Conservation (phyloP, 2,797 vertebrate genomes). For the Danio aesculapii region DNA sequence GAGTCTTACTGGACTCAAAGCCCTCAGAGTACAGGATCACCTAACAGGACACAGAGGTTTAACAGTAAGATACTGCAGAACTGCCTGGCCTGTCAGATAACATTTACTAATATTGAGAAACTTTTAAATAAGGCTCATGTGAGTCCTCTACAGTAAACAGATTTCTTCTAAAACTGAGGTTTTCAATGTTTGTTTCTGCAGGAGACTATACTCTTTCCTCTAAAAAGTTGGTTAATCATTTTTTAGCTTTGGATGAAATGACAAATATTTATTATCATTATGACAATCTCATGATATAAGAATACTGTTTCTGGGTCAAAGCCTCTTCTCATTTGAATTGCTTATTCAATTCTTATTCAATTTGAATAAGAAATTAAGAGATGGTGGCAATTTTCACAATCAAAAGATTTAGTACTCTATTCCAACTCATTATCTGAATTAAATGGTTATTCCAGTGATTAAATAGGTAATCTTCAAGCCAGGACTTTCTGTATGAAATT, state of each 20-base stretch:
- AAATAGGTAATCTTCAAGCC: too few relatives aligned
- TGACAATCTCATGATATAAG: not conserved
- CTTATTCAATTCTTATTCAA: too few relatives aligned
- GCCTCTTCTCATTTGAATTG: too few relatives aligned
- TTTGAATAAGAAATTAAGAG: too few relatives aligned
- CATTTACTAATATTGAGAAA: not conserved
- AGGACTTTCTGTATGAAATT: too few relatives aligned
- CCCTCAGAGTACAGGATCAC: conserved; percentile 90
- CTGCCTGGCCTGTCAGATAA: not conserved
- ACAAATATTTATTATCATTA: not conserved
- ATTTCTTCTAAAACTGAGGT: not conserved
- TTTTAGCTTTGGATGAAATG: not conserved
- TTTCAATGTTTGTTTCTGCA: not conserved
- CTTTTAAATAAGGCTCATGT: not conserved
- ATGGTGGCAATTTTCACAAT: too few relatives aligned
- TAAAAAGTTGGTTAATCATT: not conserved
- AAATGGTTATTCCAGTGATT: too few relatives aligned
- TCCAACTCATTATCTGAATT: too few relatives aligned
- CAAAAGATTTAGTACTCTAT: too few relatives aligned
- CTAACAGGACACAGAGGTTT: conserved; percentile 58
- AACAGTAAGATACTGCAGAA: not conserved
- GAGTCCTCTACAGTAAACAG: not conserved
- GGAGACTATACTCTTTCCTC: not conserved
- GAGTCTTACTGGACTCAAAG: conserved; percentile 87
- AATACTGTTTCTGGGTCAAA: too few relatives aligned